Percentiles rank a stretch among this genome's conserved stretches.
phyloP scores from a whole-genome alignment of 2,888 invertebrate species.

The Hermaeophaga mercurialis region DNA sequence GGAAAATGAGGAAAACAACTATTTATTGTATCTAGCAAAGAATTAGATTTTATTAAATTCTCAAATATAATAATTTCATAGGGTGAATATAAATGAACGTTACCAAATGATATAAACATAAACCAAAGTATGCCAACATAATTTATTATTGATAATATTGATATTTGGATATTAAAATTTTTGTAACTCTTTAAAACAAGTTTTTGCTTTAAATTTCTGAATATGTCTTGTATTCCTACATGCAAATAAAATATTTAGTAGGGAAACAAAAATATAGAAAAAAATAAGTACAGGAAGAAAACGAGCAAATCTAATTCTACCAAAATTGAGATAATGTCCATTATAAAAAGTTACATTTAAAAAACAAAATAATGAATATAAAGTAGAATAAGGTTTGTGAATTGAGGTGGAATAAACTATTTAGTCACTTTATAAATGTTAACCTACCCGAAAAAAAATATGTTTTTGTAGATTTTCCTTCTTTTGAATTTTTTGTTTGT shows the following conservation, averaged over 20 bases:
- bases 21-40: background rate
- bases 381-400: conserved; percentile 20
- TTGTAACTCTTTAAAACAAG: background rate
- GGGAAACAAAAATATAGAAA: conserved; percentile 10
- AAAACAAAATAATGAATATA: conserved; percentile 12
- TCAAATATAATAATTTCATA: too few species aligned
- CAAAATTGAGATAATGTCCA: conserved; percentile 20
- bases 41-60: too few species aligned
- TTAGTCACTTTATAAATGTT: conserved; percentile 11
- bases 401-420: conserved; percentile 23
- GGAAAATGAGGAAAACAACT: background rate
- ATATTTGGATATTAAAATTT: too few species aligned
- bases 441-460: conserved; percentile 3
- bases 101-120: too few species aligned
- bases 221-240: background rate
- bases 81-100: too few species aligned
- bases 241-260: conserved; percentile 12
- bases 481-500: background rate
- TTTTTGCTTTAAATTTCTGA: too few species aligned
- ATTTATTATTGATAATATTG: too few species aligned
- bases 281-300: conserved; percentile 18
- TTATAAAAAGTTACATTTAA: conserved; percentile 13
- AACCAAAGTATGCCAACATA: too few species aligned
- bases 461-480: background rate
- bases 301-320: conserved; percentile 21